Conservation (phyloP, 2,113 vertebrate species). For the Osmerus eperlanus region DNA sequence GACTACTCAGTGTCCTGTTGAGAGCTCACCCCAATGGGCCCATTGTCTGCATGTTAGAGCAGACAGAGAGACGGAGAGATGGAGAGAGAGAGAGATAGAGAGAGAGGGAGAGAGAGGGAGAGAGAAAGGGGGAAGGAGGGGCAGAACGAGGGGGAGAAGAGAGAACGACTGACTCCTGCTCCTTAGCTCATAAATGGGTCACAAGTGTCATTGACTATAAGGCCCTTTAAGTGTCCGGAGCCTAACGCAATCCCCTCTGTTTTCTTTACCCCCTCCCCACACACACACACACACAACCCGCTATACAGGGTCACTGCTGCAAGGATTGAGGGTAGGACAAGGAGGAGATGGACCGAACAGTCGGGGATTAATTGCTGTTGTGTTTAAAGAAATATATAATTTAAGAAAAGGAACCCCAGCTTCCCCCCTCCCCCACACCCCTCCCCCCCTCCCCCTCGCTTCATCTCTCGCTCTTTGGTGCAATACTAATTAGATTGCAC, state of each 20-base stretch:
- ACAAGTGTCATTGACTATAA: conserved; percentile 45
- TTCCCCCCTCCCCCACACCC: conserved; percentile 3
- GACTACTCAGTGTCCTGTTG: conserved; percentile 11
- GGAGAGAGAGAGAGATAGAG: conserved; percentile 22
- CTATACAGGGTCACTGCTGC: too few species aligned
- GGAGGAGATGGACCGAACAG: conserved; percentile 31
- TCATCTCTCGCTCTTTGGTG: conserved; percentile 17
- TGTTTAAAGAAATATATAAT: conserved; percentile 19
- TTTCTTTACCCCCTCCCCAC: conserved; percentile 17
- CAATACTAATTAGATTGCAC: conserved; percentile 32
- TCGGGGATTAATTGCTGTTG: conserved; percentile 37
- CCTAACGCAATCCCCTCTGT: conserved; percentile 42
- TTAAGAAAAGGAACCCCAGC: neutral
- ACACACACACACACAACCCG: neutral
- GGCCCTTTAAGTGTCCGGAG: conserved; percentile 37
- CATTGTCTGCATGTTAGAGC: conserved; percentile 61
- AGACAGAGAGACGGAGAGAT: conserved; percentile 34
- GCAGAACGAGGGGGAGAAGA: conserved; percentile 27
- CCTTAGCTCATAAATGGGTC: conserved; percentile 65
- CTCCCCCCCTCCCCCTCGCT: neutral
- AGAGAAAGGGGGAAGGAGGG: neutral
- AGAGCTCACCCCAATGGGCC: conserved; percentile 49
- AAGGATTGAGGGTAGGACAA: neutral
- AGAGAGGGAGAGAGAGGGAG: conserved; percentile 23
- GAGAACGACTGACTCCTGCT: conserved; percentile 40